These are phyloP conservation scores for Prochilodus magdalenae DNA, from an alignment of 2,113 vertebrate species.

Conservation along the genomic window DNA sequence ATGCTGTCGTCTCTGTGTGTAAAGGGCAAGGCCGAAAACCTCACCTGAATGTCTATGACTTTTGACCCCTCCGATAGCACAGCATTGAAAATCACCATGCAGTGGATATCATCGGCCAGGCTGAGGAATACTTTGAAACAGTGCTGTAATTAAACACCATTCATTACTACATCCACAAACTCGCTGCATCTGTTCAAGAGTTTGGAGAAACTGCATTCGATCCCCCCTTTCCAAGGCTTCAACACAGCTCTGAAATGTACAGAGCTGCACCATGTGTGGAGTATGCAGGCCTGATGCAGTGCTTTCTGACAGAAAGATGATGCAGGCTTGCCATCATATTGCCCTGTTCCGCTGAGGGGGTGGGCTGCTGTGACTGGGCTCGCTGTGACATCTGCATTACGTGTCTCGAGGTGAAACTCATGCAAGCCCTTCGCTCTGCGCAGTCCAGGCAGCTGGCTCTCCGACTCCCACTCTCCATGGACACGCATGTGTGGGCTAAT, in stretches of 20 bases:
- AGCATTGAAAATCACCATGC: no score
- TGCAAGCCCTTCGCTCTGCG: not conserved
- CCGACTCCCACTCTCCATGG: constrained; percentile 8
- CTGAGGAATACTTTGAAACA: no score
- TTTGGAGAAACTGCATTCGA: no score
- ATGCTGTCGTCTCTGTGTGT: no score
- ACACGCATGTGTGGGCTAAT: constrained; percentile 41
- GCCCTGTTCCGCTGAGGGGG: not conserved
- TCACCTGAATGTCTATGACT: no score
- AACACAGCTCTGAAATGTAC: not conserved
- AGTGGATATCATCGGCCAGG: no score
- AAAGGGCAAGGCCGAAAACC: no score
- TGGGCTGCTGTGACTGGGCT: constrained; percentile 9
- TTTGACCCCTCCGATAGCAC: no score
- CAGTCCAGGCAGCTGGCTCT: constrained; percentile 8
- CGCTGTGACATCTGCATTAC: constrained; percentile 25
- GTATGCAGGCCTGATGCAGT: not conserved
- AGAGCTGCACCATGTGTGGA: not conserved
- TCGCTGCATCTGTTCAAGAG: no score
- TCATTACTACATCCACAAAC: no score
- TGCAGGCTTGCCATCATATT: not conserved
- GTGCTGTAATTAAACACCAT: no score
- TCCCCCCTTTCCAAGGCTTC: not conserved
- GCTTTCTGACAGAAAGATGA: not conserved
- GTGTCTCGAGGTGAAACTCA: constrained; percentile 1